Percentiles rank a stretch among this genome's conserved stretches.
phyloP scores from a whole-genome alignment of 2,888 invertebrate species.

The Argyresthia albistria region DNA sequence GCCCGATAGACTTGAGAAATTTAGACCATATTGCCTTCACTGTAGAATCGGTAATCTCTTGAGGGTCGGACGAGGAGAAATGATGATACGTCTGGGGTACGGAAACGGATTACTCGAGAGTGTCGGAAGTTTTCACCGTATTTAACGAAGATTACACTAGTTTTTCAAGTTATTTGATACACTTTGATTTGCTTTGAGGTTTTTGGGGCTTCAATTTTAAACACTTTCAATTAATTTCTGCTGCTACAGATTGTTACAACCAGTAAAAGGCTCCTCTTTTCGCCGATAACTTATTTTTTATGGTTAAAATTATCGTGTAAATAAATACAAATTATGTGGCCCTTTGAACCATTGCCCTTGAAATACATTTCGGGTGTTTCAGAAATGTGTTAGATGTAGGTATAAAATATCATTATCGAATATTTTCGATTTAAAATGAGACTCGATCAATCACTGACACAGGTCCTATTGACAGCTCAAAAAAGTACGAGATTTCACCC shows the following conservation, averaged over 20 bases:
- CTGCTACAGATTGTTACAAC: no score
- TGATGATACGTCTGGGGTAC: constrained; percentile 39
- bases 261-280: no score
- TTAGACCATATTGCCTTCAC: neutral
- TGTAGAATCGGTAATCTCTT: constrained; percentile 6
- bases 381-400: neutral
- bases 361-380: neutral
- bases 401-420: constrained; percentile 50
- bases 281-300: no score
- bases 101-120: constrained; percentile 45
- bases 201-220: neutral
- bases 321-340: no score
- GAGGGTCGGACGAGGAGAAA: constrained; percentile 21
- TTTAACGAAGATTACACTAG: constrained; percentile 36
- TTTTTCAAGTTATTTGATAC: constrained; percentile 6
- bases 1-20: neutral
- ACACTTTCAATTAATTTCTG: neutral
- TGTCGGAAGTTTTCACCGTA: constrained; percentile 45
- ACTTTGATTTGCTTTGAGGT: neutral
- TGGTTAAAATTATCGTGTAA: no score
- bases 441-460: constrained; percentile 51
- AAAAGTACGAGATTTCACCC: neutral
- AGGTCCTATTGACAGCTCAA: constrained; percentile 37
- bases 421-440: constrained; percentile 50
- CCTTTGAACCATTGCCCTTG: no score